phyloP scores from a whole-genome alignment of 1,140 invertebrate genomes.

The Drosophila willistoni region DNA sequence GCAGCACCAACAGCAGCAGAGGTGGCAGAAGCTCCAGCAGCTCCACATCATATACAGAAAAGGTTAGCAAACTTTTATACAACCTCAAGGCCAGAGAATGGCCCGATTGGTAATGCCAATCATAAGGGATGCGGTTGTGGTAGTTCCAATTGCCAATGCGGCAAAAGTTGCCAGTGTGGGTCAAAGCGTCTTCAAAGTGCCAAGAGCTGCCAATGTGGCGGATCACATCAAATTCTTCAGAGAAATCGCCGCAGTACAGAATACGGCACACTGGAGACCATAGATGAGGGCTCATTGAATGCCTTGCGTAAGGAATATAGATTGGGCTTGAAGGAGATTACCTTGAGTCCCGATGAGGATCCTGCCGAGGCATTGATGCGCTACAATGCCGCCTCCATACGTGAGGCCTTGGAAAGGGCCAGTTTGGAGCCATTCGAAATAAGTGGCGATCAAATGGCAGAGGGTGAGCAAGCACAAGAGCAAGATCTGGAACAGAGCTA shows the following conservation, averaged over 20 bases:
- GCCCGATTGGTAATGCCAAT: neutral
- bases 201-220: neutral
- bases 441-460: conserved; percentile 46
- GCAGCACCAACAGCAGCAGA: conserved; percentile 23
- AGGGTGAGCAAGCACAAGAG: conserved; percentile 22
- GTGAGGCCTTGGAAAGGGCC: conserved; percentile 68
- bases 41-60: conserved; percentile 59
- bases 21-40: conserved; percentile 8
- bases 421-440: conserved; percentile 73
- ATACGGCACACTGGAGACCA: conserved; percentile 70
- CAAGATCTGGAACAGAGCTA: neutral
- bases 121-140: conserved; percentile 47
- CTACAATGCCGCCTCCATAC: conserved; percentile 76
- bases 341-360: conserved; percentile 74
- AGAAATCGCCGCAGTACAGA: conserved; percentile 48
- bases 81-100: neutral
- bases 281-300: conserved; percentile 68
- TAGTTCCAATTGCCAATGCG: conserved; percentile 46
- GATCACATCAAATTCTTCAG: neutral
- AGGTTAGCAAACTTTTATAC: conserved; percentile 68
- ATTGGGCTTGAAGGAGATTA: conserved; percentile 73
- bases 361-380: conserved; percentile 77
- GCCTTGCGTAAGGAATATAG: conserved; percentile 71
- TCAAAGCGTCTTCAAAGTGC: neutral
- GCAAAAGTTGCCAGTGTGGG: neutral